These are phyloP conservation scores for Plagodis dolabraria DNA, from an alignment of 2,888 invertebrate genomes.

Conservation along the genomic window DNA sequence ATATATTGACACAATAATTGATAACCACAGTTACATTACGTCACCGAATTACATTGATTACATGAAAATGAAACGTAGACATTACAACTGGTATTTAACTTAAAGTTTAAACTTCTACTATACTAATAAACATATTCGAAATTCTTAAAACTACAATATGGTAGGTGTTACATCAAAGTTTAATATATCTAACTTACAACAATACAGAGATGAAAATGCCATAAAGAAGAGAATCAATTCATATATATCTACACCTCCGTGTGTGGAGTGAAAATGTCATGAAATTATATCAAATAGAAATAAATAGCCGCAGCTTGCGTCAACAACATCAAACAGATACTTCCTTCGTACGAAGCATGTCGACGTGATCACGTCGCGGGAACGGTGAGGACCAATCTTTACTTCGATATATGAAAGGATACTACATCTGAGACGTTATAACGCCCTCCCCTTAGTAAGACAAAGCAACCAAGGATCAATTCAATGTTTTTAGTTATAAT, in stretches of 20 bases:
- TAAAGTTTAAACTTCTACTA: constrained; percentile 38
- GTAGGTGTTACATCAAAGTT: constrained; percentile 58
- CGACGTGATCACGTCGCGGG: no score
- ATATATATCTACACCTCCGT: constrained; percentile 18
- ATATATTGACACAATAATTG: constrained; percentile 75
- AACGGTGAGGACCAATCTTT: no score
- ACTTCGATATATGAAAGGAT: no score
- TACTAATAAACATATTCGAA: constrained; percentile 68
- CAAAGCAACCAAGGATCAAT: no score
- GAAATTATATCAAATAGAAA: no score
- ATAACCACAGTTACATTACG: constrained; percentile 65
- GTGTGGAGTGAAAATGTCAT: background rate
- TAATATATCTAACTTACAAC: constrained; percentile 59
- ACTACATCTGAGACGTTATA: no score
- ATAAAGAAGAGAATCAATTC: constrained; percentile 14
- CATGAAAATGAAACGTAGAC: constrained; percentile 45
- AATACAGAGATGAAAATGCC: constrained; percentile 47
- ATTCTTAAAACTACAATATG: constrained; percentile 56
- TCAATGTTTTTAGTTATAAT: no score
- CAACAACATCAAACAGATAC: no score
- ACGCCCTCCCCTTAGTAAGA: no score
- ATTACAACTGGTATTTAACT: constrained; percentile 46
- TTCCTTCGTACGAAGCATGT: no score
- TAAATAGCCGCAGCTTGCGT: no score
- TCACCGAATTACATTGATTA: constrained; percentile 45